Percentiles rank a stretch among this genome's conserved stretches.
Evolutionary conservation across 2,797 vertebrate genomes (phyloP).

Genomic region (Coregonus ussuriensis): DNA sequence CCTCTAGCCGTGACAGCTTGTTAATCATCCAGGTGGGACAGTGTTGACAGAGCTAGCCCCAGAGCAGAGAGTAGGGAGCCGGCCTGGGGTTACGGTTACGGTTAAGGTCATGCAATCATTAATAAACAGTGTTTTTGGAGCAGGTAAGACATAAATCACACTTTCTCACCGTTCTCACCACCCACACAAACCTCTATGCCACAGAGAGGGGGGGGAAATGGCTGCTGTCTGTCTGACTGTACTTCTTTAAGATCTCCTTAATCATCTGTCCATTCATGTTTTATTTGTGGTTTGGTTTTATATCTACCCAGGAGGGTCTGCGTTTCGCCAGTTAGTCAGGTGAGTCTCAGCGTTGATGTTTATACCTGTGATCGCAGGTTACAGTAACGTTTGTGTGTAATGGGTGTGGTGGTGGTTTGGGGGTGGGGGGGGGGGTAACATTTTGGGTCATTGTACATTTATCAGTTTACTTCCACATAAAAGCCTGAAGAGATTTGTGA

Average conservation of each 20-base stretch:
- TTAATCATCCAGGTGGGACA: not conserved
- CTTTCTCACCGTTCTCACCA: conserved; percentile 47
- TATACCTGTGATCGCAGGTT: not conserved
- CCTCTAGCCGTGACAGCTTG: not conserved
- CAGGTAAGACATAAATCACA: conserved; percentile 68
- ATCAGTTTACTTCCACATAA: not conserved
- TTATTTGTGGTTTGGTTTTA: conserved; percentile 26
- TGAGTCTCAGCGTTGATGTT: conserved; percentile 38
- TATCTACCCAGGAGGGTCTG: conserved; percentile 11
- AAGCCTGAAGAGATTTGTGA: not conserved
- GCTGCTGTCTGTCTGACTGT: conserved; percentile 12
- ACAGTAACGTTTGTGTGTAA: not conserved
- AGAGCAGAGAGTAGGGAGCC: conserved; percentile 31
- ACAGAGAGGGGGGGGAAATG: conserved; percentile 37
- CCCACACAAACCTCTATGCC: conserved; percentile 9
- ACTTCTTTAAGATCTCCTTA: conserved; percentile 16
- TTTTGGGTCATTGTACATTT: not conserved
- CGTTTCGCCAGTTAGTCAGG: conserved; percentile 33
- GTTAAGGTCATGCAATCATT: conserved; percentile 67
- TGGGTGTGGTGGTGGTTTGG: not conserved
- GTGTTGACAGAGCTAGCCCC: not conserved
- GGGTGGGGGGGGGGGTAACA: too few relatives aligned
- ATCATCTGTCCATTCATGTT: conserved; percentile 16
- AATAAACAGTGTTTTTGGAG: conserved; percentile 55
- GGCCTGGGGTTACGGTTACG: conserved; percentile 43